Evolutionary conservation across 2,888 invertebrate genomes (phyloP), one percentile per base, ranked within the genome.

Genomic region (Habrosyne pyritoides): DNA sequence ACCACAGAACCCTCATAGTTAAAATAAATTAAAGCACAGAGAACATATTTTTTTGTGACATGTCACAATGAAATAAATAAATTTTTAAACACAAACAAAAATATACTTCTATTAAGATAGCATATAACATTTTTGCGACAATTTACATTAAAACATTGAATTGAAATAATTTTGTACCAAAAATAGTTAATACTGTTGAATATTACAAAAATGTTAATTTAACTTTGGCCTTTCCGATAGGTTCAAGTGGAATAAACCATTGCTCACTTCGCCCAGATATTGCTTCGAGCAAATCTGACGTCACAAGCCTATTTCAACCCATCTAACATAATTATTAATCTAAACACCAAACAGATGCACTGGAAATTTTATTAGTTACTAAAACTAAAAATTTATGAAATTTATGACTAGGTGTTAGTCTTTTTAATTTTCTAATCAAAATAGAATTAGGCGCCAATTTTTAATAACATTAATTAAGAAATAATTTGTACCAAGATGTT

Each of bases 371-470:
- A 26, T 21, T 60, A 57, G 49, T 63, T 55, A 58, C 58, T 59
- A 53, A 24, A 53, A 61, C 60, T 51, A 46, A 51, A 21, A 21
- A 56, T 54, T 55, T 64, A 56, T 51, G 12, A 33, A 61, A 61
- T 51, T 66, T 79, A 81, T 82, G 83, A 85, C 84, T 85, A 85
- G 83, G 68, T 60, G 75, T 85, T 83, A 85, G 82, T 81, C 79
- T 80, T 77, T 70, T 73, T 63, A 67, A 50, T 63, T 67, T 63
- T 60, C 42, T 49, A 66, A 67, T 61, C 64, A 55, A 53, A 57
- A 60, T 60, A 64, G 47, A 47, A 51, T n/a, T 21, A 33, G 18
- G 50, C 26, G 36, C n/a, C 42, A 8, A 14, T 21, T 53, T 55
- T 57, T 50, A 56, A 48, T 58, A 57, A 66, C 28, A 56, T 57